Conservation (phyloP, 2,797 vertebrate genomes). For the Aphelocoma californica region DNA sequence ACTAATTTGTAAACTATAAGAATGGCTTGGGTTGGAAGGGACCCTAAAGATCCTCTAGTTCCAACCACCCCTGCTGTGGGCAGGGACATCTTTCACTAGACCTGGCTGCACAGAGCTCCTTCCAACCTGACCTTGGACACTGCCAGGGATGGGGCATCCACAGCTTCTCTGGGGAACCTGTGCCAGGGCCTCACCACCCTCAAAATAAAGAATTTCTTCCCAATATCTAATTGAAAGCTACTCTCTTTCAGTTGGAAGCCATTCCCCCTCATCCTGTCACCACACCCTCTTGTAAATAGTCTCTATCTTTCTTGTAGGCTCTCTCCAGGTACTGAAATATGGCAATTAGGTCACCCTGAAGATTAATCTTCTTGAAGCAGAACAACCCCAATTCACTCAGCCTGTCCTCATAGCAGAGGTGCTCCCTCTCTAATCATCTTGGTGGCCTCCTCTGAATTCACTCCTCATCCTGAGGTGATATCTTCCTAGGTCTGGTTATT, state of each 20-base stretch:
- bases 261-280: no score
- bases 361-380: background rate
- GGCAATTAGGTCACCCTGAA: background rate
- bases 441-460: background rate
- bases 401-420: background rate
- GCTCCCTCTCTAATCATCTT: background rate
- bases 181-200: background rate
- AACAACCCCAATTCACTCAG: background rate
- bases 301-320: background rate
- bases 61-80: background rate
- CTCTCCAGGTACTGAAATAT: background rate
- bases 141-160: background rate
- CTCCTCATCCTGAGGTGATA: background rate
- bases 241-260: background rate
- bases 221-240: background rate
- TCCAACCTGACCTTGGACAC: no score
- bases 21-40: background rate
- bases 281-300: no score
- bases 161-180: background rate
- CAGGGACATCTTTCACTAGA: background rate
- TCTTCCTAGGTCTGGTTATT: background rate
- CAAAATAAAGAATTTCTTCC: background rate
- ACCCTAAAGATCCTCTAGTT: background rate
- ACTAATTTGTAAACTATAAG: background rate
- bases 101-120: background rate